phyloP scores from a whole-genome alignment of 2,888 invertebrate genomes.

The Lydus trimaculatus region DNA sequence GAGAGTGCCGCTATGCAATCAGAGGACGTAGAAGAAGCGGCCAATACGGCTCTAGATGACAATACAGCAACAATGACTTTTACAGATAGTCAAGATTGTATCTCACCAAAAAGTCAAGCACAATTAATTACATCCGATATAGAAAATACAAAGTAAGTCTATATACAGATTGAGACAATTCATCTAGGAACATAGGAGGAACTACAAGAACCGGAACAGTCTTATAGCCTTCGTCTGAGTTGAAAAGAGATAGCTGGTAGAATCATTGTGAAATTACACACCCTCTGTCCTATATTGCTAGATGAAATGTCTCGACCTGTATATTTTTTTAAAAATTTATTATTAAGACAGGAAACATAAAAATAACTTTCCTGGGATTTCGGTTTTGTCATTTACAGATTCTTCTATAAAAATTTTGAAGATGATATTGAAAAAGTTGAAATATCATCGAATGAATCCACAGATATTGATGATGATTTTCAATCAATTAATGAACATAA shows the following conservation, averaged over 20 bases:
- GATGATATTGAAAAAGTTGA: conserved; percentile 57
- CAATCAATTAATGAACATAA: conserved; percentile 54
- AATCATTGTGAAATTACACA: too few relatives aligned
- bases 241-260: too few relatives aligned
- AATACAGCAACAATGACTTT: conserved; percentile 48
- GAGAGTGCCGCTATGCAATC: conserved; percentile 48
- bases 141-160: conserved; percentile 36
- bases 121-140: conserved; percentile 30
- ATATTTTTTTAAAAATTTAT: too few relatives aligned
- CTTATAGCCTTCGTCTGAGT: too few relatives aligned
- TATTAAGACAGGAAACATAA: conserved; percentile 11
- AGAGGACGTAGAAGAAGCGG: conserved; percentile 44
- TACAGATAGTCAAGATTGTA: conserved; percentile 43
- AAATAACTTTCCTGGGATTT: conserved; percentile 3
- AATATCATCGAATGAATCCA: conserved; percentile 52
- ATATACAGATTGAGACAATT: too few relatives aligned
- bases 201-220: too few relatives aligned
- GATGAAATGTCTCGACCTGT: too few relatives aligned
- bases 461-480: conserved; percentile 40
- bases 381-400: background rate
- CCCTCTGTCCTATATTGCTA: too few relatives aligned
- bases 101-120: conserved; percentile 35
- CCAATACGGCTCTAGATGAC: conserved; percentile 23
- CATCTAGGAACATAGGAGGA: too few relatives aligned
- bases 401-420: conserved; percentile 44